Evolutionary conservation across 2,797 vertebrate genomes (phyloP).

Genomic region (Enteromius radiatus): DNA sequence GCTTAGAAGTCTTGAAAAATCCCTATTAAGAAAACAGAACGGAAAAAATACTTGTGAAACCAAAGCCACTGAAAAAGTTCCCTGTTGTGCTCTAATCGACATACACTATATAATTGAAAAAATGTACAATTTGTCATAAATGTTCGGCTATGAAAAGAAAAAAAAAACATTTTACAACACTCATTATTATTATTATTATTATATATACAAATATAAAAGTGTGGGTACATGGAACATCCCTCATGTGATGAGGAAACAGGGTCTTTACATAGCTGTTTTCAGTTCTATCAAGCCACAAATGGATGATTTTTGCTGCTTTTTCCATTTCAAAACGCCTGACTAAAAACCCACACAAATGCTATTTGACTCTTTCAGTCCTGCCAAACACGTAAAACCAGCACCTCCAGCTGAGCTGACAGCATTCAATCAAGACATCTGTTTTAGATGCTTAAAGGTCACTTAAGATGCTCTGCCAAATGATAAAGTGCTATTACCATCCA

Average conservation of each 20-base stretch:
- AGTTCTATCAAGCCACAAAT: conserved; percentile 43
- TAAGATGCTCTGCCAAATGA: conserved; percentile 47
- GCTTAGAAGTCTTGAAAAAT: background rate
- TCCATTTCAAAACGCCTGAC: conserved; percentile 7
- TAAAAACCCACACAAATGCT: conserved; percentile 45
- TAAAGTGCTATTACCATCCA: conserved; percentile 19
- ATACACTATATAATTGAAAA: background rate
- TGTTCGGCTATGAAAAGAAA: background rate
- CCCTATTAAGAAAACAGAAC: background rate
- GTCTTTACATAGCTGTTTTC: conserved; percentile 25
- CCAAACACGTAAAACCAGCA: conserved; percentile 42
- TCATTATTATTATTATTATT: conserved; percentile 16
- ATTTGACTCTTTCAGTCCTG: conserved; percentile 4
- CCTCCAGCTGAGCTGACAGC: conserved; percentile 41
- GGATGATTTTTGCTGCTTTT: conserved; percentile 1
- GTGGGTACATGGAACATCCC: background rate
- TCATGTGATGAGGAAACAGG: background rate
- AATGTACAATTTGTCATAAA: background rate
- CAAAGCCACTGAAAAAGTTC: background rate
- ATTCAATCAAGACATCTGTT: conserved; percentile 54
- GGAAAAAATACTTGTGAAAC: conserved; percentile 8
- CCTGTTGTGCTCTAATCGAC: background rate
- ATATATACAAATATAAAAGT: background rate
- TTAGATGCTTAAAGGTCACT: conserved; percentile 48
- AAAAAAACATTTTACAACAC: background rate